Evolutionary conservation across 1,140 invertebrate species (phyloP).

Genomic region (Sesamia nonagrioides): DNA sequence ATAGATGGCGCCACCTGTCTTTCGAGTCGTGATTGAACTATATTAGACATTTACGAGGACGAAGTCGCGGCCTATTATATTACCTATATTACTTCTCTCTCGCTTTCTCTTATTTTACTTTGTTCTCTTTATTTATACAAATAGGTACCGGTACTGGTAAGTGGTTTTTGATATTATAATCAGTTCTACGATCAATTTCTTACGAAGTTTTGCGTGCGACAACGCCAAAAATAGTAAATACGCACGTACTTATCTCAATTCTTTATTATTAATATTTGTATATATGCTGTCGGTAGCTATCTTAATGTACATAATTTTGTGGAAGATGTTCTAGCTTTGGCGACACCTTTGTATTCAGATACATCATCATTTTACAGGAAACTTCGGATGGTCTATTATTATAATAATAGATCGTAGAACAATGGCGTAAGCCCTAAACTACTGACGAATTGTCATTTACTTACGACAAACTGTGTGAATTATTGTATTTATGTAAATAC

Average conservation of each 20-base stretch:
- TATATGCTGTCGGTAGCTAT: neutral
- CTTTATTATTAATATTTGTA: slow-evolving; percentile 9
- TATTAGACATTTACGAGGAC: no score
- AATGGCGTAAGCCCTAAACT: neutral
- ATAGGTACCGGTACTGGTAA: no score
- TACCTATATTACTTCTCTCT: no score
- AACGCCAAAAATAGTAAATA: slow-evolving; percentile 17
- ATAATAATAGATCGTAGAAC: neutral
- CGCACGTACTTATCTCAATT: slow-evolving; percentile 12
- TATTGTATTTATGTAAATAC: neutral
- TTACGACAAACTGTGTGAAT: slow-evolving; percentile 11
- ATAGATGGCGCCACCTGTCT: no score
- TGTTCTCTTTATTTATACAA: slow-evolving; percentile 20
- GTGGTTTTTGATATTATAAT: slow-evolving; percentile 7
- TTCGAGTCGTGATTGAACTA: no score
- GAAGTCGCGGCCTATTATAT: no score
- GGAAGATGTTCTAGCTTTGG: neutral
- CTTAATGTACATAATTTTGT: neutral
- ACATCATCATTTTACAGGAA: slow-evolving; percentile 26
- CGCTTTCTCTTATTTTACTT: no score
- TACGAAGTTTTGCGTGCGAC: slow-evolving; percentile 8
- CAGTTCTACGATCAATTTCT: slow-evolving; percentile 33
- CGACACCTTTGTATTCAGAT: slow-evolving; percentile 1
- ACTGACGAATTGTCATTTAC: slow-evolving; percentile 17
- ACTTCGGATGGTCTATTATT: no score